Conservation (phyloP, 2,113 vertebrate genomes). For the Isurus oxyrinchus region DNA sequence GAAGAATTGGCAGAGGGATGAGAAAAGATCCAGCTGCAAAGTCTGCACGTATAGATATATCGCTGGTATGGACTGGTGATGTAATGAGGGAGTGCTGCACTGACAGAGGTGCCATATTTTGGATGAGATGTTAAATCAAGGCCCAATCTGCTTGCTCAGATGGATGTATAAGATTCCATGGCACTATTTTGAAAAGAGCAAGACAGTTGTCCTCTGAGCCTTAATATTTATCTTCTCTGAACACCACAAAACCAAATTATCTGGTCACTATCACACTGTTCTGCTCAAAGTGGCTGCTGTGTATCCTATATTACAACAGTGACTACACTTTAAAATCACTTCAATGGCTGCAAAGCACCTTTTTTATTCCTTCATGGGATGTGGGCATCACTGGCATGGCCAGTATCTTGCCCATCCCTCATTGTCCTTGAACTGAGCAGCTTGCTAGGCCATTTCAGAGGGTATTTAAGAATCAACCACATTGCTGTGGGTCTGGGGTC, state of each 20-base stretch:
- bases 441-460: too few relatives aligned
- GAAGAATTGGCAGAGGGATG: background rate
- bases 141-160: background rate
- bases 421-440: too few relatives aligned
- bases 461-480: too few relatives aligned
- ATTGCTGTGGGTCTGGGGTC: too few relatives aligned
- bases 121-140: too few relatives aligned
- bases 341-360: too few relatives aligned
- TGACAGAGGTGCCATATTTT: background rate
- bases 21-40: background rate
- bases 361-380: too few relatives aligned
- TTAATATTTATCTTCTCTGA: background rate
- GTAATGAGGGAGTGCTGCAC: background rate
- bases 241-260: background rate
- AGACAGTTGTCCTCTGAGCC: background rate
- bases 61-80: background rate
- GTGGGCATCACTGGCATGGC: too few relatives aligned
- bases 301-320: background rate
- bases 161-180: background rate
- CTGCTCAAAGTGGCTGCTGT: background rate
- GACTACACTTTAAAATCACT: background rate
- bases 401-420: too few relatives aligned
- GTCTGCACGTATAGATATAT: background rate
- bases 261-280: background rate
- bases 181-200: background rate